phyloP scores from a whole-genome alignment of 2,888 invertebrate genomes.

The Keiferia lycopersicella region DNA sequence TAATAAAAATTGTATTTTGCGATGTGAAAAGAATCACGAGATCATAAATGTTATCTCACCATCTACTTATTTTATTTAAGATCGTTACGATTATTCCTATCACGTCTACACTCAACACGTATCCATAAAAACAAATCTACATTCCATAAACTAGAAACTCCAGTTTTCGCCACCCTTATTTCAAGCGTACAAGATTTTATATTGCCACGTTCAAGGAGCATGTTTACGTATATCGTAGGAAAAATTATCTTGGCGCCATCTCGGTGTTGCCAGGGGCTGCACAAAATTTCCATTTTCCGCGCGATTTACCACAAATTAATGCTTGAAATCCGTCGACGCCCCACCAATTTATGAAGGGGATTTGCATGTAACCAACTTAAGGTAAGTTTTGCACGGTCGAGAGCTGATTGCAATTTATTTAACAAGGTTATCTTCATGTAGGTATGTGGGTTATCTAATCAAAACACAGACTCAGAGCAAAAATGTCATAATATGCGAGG shows the following conservation, averaged over 20 bases:
- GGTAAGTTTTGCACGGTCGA: slow-evolving; percentile 54
- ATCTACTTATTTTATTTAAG: slow-evolving; percentile 47
- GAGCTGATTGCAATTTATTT: slow-evolving; percentile 52
- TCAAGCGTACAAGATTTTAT: slow-evolving; percentile 35
- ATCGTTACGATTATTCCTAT: slow-evolving; percentile 58
- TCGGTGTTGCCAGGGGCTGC: slow-evolving; percentile 67
- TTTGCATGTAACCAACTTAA: slow-evolving; percentile 67
- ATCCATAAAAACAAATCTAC: slow-evolving; percentile 35
- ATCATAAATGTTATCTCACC: too few relatives aligned
- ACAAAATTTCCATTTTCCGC: slow-evolving; percentile 81
- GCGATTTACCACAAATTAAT: slow-evolving; percentile 80
- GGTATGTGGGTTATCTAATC: neutral
- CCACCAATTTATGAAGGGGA: slow-evolving; percentile 70
- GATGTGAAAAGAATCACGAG: too few relatives aligned
- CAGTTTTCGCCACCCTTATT: slow-evolving; percentile 38
- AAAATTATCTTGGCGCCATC: slow-evolving; percentile 46
- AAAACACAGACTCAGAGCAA: too few relatives aligned
- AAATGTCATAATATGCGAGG: too few relatives aligned
- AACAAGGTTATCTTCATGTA: slow-evolving; percentile 31
- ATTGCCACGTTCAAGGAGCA: slow-evolving; percentile 33
- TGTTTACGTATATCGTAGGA: slow-evolving; percentile 34
- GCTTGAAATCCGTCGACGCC: slow-evolving; percentile 71
- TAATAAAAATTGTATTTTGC: too few relatives aligned
- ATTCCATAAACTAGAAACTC: slow-evolving; percentile 25
- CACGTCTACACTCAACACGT: slow-evolving; percentile 51